Conservation (phyloP, 2,888 invertebrate species). For the Cynaeus angustus region DNA sequence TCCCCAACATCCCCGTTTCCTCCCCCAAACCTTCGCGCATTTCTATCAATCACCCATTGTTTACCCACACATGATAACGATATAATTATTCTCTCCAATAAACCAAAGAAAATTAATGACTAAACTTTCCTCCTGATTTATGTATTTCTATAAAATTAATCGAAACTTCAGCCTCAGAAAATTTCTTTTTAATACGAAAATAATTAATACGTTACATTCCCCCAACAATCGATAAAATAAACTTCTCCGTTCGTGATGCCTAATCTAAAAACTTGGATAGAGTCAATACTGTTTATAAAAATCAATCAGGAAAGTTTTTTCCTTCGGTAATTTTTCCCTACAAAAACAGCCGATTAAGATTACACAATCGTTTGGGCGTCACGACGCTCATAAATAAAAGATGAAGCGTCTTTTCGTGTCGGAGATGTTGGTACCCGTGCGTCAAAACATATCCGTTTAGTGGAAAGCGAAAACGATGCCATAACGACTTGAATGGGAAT, state of each 20-base stretch:
- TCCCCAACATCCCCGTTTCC: too few species aligned
- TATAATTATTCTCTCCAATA: not conserved
- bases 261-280: too few species aligned
- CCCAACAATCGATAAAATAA: not conserved
- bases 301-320: too few species aligned
- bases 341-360: constrained; percentile 11
- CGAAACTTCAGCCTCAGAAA: not conserved
- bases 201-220: not conserved
- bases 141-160: not conserved
- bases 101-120: constrained; percentile 1
- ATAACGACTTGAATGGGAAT: not conserved
- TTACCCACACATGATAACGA: not conserved
- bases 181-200: constrained; percentile 1
- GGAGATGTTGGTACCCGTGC: constrained; percentile 5
- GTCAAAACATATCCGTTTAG: constrained; percentile 17
- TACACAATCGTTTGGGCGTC: constrained; percentile 14
- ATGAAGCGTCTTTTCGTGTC: constrained; percentile 3
- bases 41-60: too few species aligned
- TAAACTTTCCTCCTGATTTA: not conserved
- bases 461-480: constrained; percentile 14
- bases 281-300: too few species aligned
- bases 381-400: constrained; percentile 24
- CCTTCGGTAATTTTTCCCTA: too few species aligned
- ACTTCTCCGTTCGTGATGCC: not conserved
- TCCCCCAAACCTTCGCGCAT: too few species aligned